Base-by-base conservation (phyloP, 2,113 vertebrate genomes). In the Tauraco erythrolophus region DNA sequence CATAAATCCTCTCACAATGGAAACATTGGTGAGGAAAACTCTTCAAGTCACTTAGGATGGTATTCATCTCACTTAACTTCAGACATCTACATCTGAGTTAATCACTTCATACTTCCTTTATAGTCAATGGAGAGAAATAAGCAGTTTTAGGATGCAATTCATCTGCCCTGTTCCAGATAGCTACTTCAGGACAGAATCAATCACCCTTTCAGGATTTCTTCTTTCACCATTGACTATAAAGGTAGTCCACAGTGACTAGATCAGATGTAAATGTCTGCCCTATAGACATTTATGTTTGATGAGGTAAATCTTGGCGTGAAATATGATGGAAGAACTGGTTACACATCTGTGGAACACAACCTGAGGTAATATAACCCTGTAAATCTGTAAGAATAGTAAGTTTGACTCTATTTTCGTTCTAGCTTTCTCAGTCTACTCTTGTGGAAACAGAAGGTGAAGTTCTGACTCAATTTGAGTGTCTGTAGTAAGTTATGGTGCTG, bases 21-120 rank as follows among this genome's bases (percentile, higher is more conserved):
- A 71, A 94, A 86, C 72, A 75, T 19, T 89, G 65, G 83, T 94
- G 85, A 81, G 48, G 33, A 89, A 93, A 87, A 78, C 76, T 84
- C 64, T 72, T 78, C 76, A 90, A 88, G 56, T 88, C 88, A 74
- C 76, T 92, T 84, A 92, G 60, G 60, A 81, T 51, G 60, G 14
- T 78, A 96, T 96, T 95, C 84, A 89, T 96, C 96, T 96, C 95
- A 94, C 91, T 96, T 96, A 92, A 91, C 91, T 95, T 75, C 69
- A 96, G 69, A 78, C 60, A 51, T 92, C 83, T 94, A 95, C 72
- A 89, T 89, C 54, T 0, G 0, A 95, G 83, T 87, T 92, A 96
- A 92, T 89, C 80, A 82, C 94, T 89, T 14, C 43, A 46, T 84
- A 68, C 51, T 89, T 46, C 48, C 51, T 92, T 92, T 91, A 91